These are phyloP conservation scores for Neodon shergylaensis DNA, from an alignment of 2,113 vertebrate species.

Conservation along the genomic window DNA sequence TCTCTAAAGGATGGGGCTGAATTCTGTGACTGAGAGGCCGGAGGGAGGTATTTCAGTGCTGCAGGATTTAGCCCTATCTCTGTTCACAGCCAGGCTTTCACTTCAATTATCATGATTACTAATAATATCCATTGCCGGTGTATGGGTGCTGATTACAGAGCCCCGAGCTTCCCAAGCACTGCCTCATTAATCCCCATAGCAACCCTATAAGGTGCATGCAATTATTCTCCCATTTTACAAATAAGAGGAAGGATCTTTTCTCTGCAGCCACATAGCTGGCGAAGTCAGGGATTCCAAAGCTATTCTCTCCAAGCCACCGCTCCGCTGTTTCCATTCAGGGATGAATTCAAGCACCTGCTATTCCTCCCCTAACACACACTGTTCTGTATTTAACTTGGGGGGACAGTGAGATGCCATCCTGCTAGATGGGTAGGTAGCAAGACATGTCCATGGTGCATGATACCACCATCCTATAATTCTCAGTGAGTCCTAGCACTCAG, in stretches of 20 bases:
- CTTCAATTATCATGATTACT: not conserved
- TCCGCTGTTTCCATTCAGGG: not conserved
- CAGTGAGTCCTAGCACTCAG: not conserved
- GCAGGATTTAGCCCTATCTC: not conserved
- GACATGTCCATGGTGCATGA: not conserved
- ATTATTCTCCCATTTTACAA: not conserved
- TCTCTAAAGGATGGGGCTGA: not conserved
- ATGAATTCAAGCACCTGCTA: not conserved
- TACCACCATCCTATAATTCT: not conserved
- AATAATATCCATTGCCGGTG: not conserved
- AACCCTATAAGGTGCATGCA: not conserved
- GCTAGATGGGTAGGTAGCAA: rapidly evolving
- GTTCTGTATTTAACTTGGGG: not conserved
- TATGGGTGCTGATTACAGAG: not conserved
- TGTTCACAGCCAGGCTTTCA: not conserved
- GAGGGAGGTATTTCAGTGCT: too few species aligned
- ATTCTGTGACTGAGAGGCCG: rapidly evolving
- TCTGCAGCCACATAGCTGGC: not conserved
- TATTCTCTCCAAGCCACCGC: not conserved
- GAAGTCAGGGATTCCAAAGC: not conserved
- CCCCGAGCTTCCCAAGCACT: not conserved
- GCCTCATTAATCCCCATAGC: constrained; percentile 34
- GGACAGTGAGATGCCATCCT: not conserved
- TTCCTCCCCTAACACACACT: not conserved
- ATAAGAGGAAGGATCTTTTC: not conserved